These are phyloP conservation scores for Criorhina ranunculi DNA, from an alignment of 2,888 invertebrate genomes.

Conservation along the genomic window DNA sequence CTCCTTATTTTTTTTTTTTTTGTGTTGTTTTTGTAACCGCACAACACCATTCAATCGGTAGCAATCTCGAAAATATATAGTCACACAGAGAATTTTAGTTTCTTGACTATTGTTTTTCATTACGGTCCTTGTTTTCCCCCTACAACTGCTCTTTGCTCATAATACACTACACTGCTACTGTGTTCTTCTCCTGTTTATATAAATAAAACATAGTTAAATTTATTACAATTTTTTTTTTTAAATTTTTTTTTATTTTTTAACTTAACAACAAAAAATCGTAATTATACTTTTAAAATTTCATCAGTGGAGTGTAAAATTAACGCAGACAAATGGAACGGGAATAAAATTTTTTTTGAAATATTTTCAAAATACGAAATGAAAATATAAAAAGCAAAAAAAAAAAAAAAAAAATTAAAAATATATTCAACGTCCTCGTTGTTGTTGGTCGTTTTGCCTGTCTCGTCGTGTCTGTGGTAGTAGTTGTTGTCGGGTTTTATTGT, in stretches of 20 bases:
- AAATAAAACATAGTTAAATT: slow-evolving; percentile 6
- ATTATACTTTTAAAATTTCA: not conserved
- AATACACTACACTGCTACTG: slow-evolving; percentile 39
- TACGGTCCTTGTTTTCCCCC: slow-evolving; percentile 76
- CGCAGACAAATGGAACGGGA: not conserved
- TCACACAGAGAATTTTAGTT: slow-evolving; percentile 72
- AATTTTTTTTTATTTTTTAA: not conserved
- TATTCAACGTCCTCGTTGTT: slow-evolving; percentile 5
- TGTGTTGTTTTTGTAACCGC: slow-evolving; percentile 29
- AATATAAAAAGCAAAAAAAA: not conserved
- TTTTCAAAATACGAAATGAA: slow-evolving; percentile 37
- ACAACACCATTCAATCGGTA: slow-evolving; percentile 47
- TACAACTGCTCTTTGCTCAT: slow-evolving; percentile 30
- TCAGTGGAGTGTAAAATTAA: slow-evolving; percentile 17
- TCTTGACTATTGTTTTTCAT: slow-evolving; percentile 77
- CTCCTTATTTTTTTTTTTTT: slow-evolving; percentile 17
- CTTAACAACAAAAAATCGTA: not conserved
- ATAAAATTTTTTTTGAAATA: slow-evolving; percentile 16
- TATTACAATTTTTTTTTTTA: not conserved
- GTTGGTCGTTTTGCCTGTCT: too few species aligned
- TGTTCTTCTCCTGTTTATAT: slow-evolving; percentile 42
- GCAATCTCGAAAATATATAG: slow-evolving; percentile 39
- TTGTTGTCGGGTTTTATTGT: slow-evolving; percentile 22
- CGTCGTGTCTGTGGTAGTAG: slow-evolving; percentile 15
- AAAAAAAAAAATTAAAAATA: not conserved